Base-by-base conservation (phyloP, 2,888 invertebrate genomes). In the Sericinus montela region DNA sequence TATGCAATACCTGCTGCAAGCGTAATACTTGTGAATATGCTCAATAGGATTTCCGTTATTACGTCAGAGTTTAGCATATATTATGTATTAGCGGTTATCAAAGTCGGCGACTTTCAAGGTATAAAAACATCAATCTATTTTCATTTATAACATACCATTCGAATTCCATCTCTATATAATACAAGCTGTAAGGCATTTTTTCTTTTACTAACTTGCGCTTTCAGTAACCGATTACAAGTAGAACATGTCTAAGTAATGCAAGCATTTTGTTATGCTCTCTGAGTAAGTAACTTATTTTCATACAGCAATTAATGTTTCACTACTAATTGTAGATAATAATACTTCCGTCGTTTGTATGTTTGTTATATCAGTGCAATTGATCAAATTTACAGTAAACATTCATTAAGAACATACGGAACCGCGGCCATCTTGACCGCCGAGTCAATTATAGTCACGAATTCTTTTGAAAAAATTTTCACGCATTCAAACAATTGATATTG, bases 361-460 rank as follows among this genome's bases (percentile, higher is more conserved):
- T 25, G 9, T 34, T 30, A 10, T 38, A 48, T 48, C 48, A 25
- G 39, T 43, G 28, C 13, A 14, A 39, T 34, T 13, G 10, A 36
- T 41, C 32, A 44, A 34, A 44, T 23, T 11, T 44, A 38, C 34
- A 9, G 38, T 44, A 39, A 39, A 16, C 32, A 48, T 42, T 48
- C 11, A 32, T 43, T 38, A 39, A 9, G 10, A 38, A 39, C 23
- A 48, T 32, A 34, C 38, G 48, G 43, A 43, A 48, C 32, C 32
- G 19, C 14, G 2, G 28, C 32, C 43, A 48, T 41, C 40, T 41
- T 36, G 35, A 19, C 41, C 10, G 40, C 15, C 41, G 16, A 34
- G 35, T 39, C 30, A 48, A 48, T 48, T 48, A 48, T 19, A 48
- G 34, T 39, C 43, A 44, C 34, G 25, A 25, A 16, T 38, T 30